Evolutionary conservation across 2,113 vertebrate genomes (phyloP).

Genomic region (Jaculus jaculus): DNA sequence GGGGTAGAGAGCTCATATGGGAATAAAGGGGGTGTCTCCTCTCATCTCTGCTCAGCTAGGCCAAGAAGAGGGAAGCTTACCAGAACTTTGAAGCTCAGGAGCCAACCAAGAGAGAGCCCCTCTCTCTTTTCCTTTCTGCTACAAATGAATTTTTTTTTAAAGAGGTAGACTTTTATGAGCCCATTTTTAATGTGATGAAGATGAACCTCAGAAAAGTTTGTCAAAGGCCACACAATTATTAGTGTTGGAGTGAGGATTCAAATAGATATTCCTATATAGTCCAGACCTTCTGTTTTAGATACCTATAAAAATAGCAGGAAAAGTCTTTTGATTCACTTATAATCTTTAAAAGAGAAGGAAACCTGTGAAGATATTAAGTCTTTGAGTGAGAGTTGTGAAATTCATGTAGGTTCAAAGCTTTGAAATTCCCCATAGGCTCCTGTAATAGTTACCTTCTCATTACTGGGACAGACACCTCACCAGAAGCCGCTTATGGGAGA

Average conservation of each 20-base stretch:
- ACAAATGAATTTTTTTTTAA: too few species aligned
- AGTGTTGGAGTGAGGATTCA: neutral
- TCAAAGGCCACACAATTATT: neutral
- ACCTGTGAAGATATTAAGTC: neutral
- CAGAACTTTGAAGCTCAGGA: too few species aligned
- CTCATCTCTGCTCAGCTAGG: too few species aligned
- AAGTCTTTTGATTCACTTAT: slow-evolving; percentile 11
- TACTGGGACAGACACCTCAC: too few species aligned
- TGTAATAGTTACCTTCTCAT: too few species aligned
- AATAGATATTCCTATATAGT: slow-evolving; percentile 20
- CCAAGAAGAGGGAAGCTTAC: too few species aligned
- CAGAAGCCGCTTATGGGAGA: too few species aligned
- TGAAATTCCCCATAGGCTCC: neutral
- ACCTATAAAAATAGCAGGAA: neutral
- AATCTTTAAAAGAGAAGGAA: slow-evolving; percentile 6
- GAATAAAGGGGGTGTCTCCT: too few species aligned
- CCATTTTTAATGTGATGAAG: slow-evolving; percentile 25
- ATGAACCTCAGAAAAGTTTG: neutral
- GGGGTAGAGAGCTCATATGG: too few species aligned
- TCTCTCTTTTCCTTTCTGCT: too few species aligned
- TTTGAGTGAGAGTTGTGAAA: slow-evolving; percentile 32
- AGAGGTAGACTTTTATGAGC: slow-evolving; percentile 16
- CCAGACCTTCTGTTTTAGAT: slow-evolving; percentile 8
- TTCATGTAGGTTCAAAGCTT: neutral
- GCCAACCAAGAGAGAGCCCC: too few species aligned